These are phyloP conservation scores for Helostoma temminkii DNA, from an alignment of 2,797 vertebrate species.

Conservation along the genomic window DNA sequence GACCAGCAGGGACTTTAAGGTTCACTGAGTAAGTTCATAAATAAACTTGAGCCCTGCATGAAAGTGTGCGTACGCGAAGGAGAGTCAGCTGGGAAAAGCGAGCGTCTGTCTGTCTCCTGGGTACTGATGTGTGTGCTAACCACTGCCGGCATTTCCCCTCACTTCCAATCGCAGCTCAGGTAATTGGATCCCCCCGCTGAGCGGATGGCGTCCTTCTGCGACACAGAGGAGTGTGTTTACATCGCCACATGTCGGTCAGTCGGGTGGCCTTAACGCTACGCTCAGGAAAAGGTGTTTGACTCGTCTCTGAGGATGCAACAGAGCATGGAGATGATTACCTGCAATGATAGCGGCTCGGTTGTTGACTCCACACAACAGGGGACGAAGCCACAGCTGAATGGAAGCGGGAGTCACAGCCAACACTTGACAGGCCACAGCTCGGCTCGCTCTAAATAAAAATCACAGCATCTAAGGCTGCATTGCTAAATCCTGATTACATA, in stretches of 20 bases:
- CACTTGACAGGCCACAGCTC: slow-evolving; percentile 25
- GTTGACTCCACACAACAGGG: slow-evolving; percentile 61
- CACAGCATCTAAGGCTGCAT: neutral
- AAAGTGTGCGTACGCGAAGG: slow-evolving; percentile 1
- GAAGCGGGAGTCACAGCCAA: neutral
- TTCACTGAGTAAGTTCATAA: slow-evolving; percentile 65
- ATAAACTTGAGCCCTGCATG: slow-evolving; percentile 55
- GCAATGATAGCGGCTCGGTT: slow-evolving; percentile 51
- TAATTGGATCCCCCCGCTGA: slow-evolving; percentile 69
- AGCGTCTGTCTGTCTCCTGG: slow-evolving; percentile 55
- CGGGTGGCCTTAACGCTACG: slow-evolving; percentile 39
- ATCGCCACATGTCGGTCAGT: slow-evolving; percentile 56
- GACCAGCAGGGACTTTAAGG: slow-evolving; percentile 52
- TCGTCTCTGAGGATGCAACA: slow-evolving; percentile 36
- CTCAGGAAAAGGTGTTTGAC: slow-evolving; percentile 42
- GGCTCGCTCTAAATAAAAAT: slow-evolving; percentile 5
- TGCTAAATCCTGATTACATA: neutral
- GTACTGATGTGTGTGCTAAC: slow-evolving; percentile 62
- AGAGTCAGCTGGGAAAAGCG: slow-evolving; percentile 12
- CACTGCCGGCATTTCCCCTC: slow-evolving; percentile 46
- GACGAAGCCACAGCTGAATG: slow-evolving; percentile 10
- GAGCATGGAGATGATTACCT: slow-evolving; percentile 73
- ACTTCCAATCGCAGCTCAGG: slow-evolving; percentile 56
- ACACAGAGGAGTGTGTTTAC: slow-evolving; percentile 63
- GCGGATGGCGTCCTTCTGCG: slow-evolving; percentile 36